These are phyloP conservation scores for Gymnorhina tibicen DNA, from an alignment of 2,113 vertebrate species.

Conservation along the genomic window DNA sequence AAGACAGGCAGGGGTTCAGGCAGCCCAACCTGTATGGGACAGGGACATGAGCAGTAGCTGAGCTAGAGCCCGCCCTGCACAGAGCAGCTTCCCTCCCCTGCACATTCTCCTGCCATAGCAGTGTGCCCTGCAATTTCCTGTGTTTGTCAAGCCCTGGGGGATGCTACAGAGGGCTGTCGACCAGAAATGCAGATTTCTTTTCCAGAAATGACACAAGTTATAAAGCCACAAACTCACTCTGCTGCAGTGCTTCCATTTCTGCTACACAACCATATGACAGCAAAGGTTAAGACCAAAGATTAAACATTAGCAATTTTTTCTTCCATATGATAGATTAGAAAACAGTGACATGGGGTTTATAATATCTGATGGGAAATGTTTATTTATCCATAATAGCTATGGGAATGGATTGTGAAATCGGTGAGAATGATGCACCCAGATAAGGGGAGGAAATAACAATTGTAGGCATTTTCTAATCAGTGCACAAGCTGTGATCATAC, in stretches of 20 bases:
- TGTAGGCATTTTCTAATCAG: not conserved
- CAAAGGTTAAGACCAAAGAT: not conserved
- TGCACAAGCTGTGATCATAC: not conserved
- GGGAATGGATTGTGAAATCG: not conserved
- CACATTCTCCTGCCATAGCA: not conserved
- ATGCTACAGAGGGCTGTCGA: not conserved
- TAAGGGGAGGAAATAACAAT: not conserved
- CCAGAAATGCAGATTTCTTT: not conserved
- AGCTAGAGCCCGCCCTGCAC: not conserved
- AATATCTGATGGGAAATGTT: not conserved
- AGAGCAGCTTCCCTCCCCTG: not conserved
- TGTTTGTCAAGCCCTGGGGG: not conserved
- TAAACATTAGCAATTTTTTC: not conserved
- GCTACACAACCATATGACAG: not conserved
- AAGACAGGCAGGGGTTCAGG: not conserved
- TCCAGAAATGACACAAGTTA: not conserved
- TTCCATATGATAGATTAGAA: not conserved
- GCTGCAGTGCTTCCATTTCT: not conserved
- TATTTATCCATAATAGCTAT: not conserved
- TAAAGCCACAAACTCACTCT: not conserved
- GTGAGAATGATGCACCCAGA: not conserved
- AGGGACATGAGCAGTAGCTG: not conserved
- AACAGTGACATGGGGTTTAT: not conserved
- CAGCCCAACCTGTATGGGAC: accelerated
- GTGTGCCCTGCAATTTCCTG: not conserved